Evolutionary conservation across 2,888 invertebrate species (phyloP).

Genomic region (Gandaritis pyraliata): DNA sequence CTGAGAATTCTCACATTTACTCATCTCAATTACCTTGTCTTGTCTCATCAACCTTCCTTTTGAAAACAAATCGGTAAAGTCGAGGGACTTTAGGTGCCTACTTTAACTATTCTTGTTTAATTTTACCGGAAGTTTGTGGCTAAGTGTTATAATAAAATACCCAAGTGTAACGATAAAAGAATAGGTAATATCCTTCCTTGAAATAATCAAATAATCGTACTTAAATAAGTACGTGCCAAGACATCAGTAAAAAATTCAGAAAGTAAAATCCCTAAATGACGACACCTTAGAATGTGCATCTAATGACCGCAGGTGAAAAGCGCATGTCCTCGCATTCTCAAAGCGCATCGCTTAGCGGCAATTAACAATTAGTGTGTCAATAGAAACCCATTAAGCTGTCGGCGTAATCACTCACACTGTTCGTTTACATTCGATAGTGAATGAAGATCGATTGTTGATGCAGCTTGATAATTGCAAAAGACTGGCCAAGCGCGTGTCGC

Average conservation of each 20-base stretch:
- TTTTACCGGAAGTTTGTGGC: too few relatives aligned
- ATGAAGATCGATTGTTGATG: conserved; percentile 1
- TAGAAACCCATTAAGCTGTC: conserved; percentile 58
- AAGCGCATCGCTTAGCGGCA: conserved; percentile 50
- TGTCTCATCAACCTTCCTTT: background rate
- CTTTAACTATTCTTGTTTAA: too few relatives aligned
- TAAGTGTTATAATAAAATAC: too few relatives aligned
- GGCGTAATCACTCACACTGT: conserved; percentile 39
- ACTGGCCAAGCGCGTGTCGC: background rate
- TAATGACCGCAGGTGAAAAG: conserved; percentile 31
- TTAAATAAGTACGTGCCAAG: too few relatives aligned
- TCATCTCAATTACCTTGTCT: background rate
- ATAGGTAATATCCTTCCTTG: too few relatives aligned
- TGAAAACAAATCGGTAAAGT: too few relatives aligned
- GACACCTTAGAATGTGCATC: conserved; percentile 15
- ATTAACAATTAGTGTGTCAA: conserved; percentile 71
- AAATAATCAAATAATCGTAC: too few relatives aligned
- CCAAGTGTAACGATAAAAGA: too few relatives aligned
- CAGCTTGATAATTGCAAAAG: background rate
- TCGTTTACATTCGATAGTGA: conserved; percentile 23
- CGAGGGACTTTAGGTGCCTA: too few relatives aligned
- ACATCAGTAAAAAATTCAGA: background rate
- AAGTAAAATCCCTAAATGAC: conserved; percentile 7
- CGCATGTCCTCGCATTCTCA: conserved; percentile 22
- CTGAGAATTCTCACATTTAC: conserved; percentile 4